Percentiles rank a stretch among this genome's conserved stretches.
phyloP scores from a whole-genome alignment of 2,888 invertebrate genomes.

The Acanthopleura granulata region DNA sequence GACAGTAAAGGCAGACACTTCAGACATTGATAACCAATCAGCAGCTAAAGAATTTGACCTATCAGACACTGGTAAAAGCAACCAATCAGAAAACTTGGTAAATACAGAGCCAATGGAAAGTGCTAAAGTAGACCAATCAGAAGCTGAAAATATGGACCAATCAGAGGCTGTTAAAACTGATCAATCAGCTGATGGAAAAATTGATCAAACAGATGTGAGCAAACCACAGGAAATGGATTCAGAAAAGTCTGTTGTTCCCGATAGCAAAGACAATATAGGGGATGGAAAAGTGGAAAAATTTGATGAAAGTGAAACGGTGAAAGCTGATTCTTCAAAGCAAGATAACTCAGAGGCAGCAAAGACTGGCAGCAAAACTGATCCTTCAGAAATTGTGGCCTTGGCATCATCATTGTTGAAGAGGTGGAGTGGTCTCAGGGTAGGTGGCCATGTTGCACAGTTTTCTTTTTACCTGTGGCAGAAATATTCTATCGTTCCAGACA shows the following conservation, averaged over 20 bases:
- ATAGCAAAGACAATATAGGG: background rate
- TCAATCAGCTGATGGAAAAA: background rate
- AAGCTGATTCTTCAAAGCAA: too few relatives aligned
- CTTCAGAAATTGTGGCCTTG: constrained; percentile 48
- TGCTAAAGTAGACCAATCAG: background rate
- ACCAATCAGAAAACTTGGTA: too few relatives aligned
- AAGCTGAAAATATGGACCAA: constrained; percentile 7
- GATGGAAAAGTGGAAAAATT: background rate
- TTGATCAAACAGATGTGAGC: background rate
- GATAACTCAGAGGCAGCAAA: constrained; percentile 12
- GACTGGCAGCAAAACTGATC: constrained; percentile 5
- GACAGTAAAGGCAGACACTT: too few relatives aligned
- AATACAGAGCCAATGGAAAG: background rate
- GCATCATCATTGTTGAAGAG: constrained; percentile 76
- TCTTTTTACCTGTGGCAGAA: too few relatives aligned
- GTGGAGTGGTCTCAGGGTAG: constrained; percentile 77
- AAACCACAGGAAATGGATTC: background rate
- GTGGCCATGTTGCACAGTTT: background rate
- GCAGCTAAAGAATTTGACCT: constrained; percentile 38
- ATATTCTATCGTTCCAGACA: too few relatives aligned
- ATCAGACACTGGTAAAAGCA: constrained; percentile 36
- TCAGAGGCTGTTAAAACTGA: constrained; percentile 19
- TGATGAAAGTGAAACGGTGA: background rate
- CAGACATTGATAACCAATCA: too few relatives aligned
- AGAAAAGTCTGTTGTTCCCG: background rate